phyloP scores from a whole-genome alignment of 2,113 vertebrate genomes.

The Meriones unguiculatus region DNA sequence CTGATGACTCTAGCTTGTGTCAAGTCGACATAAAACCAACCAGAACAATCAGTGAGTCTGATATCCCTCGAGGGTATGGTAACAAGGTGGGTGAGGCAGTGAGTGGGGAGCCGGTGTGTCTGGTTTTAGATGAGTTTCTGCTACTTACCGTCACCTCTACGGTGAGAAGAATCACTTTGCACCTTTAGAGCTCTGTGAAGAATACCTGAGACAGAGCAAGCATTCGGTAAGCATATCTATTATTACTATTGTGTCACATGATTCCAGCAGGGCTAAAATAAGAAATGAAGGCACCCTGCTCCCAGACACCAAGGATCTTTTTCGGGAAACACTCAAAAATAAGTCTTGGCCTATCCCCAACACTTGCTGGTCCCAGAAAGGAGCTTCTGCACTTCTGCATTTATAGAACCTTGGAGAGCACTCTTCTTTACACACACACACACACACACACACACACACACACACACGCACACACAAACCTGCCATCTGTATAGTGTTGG shows the following conservation, averaged over 20 bases:
- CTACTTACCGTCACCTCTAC: neutral
- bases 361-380: slow-evolving; percentile 28
- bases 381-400: neutral
- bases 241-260: slow-evolving; percentile 30
- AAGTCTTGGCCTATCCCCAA: slow-evolving; percentile 33
- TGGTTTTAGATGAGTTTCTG: neutral
- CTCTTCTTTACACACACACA: neutral
- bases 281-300: slow-evolving; percentile 50
- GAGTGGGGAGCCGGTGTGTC: neutral
- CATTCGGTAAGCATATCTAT: neutral
- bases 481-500: neutral
- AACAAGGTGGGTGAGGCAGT: neutral
- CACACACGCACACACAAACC: neutral
- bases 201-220: slow-evolving; percentile 23
- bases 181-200: slow-evolving; percentile 12
- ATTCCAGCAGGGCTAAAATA: slow-evolving; percentile 63
- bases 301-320: slow-evolving; percentile 54
- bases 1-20: neutral
- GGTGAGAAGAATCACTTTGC: neutral
- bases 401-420: slow-evolving; percentile 50
- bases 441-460: neutral
- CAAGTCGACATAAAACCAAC: neutral
- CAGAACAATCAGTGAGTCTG: neutral
- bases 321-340: slow-evolving; percentile 66
- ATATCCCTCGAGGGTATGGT: neutral